Evolutionary conservation across 2,797 vertebrate species (phyloP).

Genomic region (Erethizon dorsatum): DNA sequence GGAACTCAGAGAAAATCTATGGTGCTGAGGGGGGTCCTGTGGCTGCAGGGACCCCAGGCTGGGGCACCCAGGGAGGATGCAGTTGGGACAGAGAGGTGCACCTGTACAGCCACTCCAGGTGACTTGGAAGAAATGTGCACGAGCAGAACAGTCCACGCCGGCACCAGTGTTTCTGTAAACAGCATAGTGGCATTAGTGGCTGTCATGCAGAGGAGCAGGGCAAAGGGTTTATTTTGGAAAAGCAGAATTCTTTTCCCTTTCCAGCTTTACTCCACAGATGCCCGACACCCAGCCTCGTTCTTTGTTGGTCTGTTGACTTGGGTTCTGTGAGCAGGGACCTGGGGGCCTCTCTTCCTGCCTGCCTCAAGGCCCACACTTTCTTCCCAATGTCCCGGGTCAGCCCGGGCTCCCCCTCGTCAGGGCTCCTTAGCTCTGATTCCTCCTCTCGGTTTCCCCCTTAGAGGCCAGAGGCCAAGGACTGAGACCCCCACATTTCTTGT

Average conservation of each 20-base stretch:
- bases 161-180: background rate
- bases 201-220: accelerated
- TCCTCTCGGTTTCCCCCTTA: accelerated
- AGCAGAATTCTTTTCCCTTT: background rate
- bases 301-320: too few relatives aligned
- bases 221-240: background rate
- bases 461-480: background rate
- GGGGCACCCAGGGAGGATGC: background rate
- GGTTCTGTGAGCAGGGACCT: background rate
- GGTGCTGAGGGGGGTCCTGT: background rate
- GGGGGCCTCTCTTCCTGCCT: background rate
- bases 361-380: background rate
- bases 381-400: background rate
- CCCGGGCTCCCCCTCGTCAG: background rate
- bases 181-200: background rate
- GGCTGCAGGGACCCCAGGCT: background rate
- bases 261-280: background rate
- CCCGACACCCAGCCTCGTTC: too few relatives aligned
- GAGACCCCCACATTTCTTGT: background rate
- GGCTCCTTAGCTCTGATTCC: too few relatives aligned
- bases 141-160: accelerated
- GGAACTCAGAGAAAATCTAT: background rate
- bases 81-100: conserved; percentile 61
- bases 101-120: conserved; percentile 59
- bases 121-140: conserved; percentile 24